A percentile compares a stretch with the other conserved stretches of the same genome.
Evolutionary conservation across 2,888 invertebrate genomes (phyloP).

Genomic region (Diadegma fenestrale): DNA sequence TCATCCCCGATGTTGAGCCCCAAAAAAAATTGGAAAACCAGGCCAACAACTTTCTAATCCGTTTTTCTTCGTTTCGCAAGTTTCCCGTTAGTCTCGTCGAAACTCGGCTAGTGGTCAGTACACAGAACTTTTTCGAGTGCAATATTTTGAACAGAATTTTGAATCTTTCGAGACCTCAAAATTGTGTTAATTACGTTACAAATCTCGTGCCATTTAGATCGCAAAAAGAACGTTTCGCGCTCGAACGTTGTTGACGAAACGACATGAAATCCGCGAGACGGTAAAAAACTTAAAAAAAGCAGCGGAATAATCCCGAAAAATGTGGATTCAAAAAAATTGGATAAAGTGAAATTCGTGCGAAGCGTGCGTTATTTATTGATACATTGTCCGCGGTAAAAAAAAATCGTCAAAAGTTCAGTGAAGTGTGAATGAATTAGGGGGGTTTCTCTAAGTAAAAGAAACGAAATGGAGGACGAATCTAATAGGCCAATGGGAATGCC

Average conservation of each 20-base stretch:
- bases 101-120: constrained; percentile 47
- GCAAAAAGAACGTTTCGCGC: not conserved
- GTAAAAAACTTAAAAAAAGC: not conserved
- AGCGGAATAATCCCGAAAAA: not conserved
- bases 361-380: not conserved
- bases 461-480: constrained; percentile 39
- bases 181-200: not conserved
- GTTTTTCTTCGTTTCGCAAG: constrained; percentile 47
- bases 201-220: not conserved
- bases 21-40: constrained; percentile 68
- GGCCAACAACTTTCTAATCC: constrained; percentile 72
- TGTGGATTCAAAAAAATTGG: not conserved
- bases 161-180: not conserved
- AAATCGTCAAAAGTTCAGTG: not conserved
- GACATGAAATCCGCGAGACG: not conserved
- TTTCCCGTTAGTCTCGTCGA: constrained; percentile 56
- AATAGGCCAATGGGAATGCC: constrained; percentile 3
- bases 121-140: constrained; percentile 6
- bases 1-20: constrained; percentile 55
- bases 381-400: not conserved
- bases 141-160: not conserved
- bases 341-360: not conserved
- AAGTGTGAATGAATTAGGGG: not conserved
- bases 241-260: not conserved
- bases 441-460: not conserved